Evolutionary conservation across 2,888 invertebrate genomes (phyloP), one percentile per base, ranked within the genome.

Genomic region (Mythimna lalbum): DNA sequence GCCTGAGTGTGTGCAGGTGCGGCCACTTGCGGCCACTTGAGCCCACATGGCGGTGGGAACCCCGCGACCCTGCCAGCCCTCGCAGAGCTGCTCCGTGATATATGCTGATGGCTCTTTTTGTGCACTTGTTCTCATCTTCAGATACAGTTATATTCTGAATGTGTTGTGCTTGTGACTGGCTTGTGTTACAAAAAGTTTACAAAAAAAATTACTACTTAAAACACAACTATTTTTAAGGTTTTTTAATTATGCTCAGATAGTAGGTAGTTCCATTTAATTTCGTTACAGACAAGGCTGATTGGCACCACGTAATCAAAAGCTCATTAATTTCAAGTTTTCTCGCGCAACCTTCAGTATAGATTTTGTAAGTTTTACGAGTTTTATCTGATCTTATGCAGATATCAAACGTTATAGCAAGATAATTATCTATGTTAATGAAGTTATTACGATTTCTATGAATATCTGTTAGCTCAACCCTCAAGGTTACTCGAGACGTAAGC

Each of bases 11-110:
- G 64, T 85, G 87, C 89, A 88, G 87, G 87, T 88, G 88, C 59
- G 68, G 63, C 69, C 91, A 89, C 91, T 91, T 27, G 72, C 68
- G 63, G 33, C 68, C 92, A 91, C 92, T 91, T 81, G 88, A 90
- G 76, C 69, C 81, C 92, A 91, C 90, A 89, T 91, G 91, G 75
- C 63, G 72, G 49, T 75, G 72, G 80, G 86, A 84, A 84, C 83
- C 31, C 52, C 56, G 71, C 72, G 65, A 57, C 76, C 59, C 73
- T 49, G 47, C 55, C 49, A 36, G 21, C 12, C 63, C 74, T 63
- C 36, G 36, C 61, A 73, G 53, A 68, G 59, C 73, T 50, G 5
- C 67, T 67, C 12, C 57, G 63, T 75, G 73, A 76, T 81, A 60
- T 73, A 76, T 76, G 64, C 52, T 50, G 71, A 71, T 31, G 72